phyloP scores from a whole-genome alignment of 2,113 vertebrate species.

The Cyprinodon tularosa region DNA sequence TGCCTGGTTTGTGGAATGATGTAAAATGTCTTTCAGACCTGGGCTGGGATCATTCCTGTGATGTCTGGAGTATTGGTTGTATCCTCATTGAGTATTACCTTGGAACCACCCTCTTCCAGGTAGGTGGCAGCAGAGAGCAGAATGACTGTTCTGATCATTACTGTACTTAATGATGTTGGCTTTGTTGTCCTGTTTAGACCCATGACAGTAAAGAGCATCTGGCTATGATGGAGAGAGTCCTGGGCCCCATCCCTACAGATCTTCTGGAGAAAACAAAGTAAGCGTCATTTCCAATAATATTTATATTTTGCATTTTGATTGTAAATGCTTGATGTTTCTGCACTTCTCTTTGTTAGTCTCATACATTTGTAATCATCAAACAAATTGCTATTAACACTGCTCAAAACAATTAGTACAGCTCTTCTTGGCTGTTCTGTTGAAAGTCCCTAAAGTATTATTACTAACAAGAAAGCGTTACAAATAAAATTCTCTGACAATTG shows the following conservation, averaged over 20 bases:
- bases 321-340: neutral
- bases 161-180: neutral
- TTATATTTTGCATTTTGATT: neutral
- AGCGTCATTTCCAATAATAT: constrained; percentile 2
- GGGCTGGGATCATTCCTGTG: constrained; percentile 94
- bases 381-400: neutral
- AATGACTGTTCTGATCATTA: neutral
- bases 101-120: constrained; percentile 95
- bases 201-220: constrained; percentile 97
- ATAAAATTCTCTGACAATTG: neutral
- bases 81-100: constrained; percentile 97
- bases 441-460: neutral
- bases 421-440: neutral
- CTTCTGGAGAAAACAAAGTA: constrained; percentile 95
- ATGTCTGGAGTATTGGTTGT: constrained; percentile 96
- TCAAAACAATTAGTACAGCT: neutral
- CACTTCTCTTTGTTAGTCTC: neutral
- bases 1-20: neutral
- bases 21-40: constrained; percentile 78
- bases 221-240: constrained; percentile 97
- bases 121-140: constrained; percentile 42
- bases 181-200: constrained; percentile 77
- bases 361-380: neutral
- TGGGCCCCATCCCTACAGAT: constrained; percentile 90
- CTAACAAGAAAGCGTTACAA: neutral